Evolutionary conservation across 35 echinoderm and acorn worm genomes (phyloP), one percentile per base, ranked within the genome.

Genomic region (Antedon bifida): DNA sequence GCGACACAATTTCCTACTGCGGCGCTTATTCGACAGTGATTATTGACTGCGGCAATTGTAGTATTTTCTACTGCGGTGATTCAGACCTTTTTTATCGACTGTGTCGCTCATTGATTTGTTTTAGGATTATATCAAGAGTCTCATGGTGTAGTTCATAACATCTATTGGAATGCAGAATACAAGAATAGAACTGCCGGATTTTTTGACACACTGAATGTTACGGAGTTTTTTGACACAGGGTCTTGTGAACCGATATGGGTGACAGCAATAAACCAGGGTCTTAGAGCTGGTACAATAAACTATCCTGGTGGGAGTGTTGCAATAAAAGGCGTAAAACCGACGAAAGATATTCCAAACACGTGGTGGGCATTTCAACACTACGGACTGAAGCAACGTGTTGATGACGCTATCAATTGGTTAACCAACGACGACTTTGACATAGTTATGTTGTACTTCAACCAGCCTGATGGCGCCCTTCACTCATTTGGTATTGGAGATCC

Each of bases 221-320:
- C 90, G 33, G 86, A 87, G 75, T 97, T 90, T 90, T 97, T 91
- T 39, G 76, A 97, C 79, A 82, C 84, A 2, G 90, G 86, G n/a
- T 90, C 84, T 8, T 44, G 39, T 44, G 94, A 97, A 85, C 94
- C 94, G 0, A 74, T 92, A 28, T 92, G 90, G 94, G 90, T 92
- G 0, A 92, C 90, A 5, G 87, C 89, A 8, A 84, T 77, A 30
- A 84, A 84, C 28, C 91, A 97, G 23, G 87, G 84, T 34, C 77
- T 90, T 0, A 92, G 73, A 28, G 87, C 84, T 30, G 91, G 86
- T 13, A 87, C 83, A 26, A 88, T 92, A 79, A 92, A 89, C 78
- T 96, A 92, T n/a, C 93, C 93, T 26, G 93, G 93, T n/a, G 90
- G 90, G 0, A 32, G 86, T 39, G 90, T 97, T 0, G 74, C 87